Percentiles rank a stretch among this genome's conserved stretches.
Conservation (phyloP, 2,113 vertebrate species). For the Ameiurus melas region DNA sequence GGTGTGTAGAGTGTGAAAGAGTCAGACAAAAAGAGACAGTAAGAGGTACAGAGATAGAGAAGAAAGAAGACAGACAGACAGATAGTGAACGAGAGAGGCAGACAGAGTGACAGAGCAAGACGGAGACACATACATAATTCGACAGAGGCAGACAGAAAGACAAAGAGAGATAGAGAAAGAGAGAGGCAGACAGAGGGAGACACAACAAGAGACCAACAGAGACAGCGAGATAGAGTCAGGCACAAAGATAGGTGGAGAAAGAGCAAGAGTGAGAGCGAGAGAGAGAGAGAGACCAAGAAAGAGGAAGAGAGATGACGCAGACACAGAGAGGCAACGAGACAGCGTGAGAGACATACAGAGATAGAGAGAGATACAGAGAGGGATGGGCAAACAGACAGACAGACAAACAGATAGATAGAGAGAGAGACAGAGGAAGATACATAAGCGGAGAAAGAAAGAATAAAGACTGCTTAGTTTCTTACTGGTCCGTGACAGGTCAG, state of each 20-base stretch:
- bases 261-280: not conserved
- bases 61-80: not conserved
- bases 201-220: too few species aligned
- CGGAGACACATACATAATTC: too few species aligned
- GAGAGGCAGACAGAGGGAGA: too few species aligned
- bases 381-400: not conserved
- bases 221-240: too few species aligned
- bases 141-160: too few species aligned
- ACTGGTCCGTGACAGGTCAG: conserved; percentile 90
- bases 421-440: not conserved
- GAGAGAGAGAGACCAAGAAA: not conserved
- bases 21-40: not conserved
- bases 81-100: not conserved
- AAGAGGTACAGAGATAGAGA: too few species aligned
- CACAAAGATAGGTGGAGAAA: not conserved
- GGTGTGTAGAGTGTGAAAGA: not conserved
- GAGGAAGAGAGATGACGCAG: not conserved
- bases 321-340: not conserved
- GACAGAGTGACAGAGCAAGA: not conserved
- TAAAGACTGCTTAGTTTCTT: conserved; percentile 59
- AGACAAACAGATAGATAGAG: not conserved
- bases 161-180: too few species aligned
- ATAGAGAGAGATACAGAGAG: not conserved
- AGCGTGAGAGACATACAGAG: not conserved
- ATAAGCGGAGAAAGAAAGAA: not conserved